Base-by-base conservation (phyloP, 2,888 invertebrate genomes). In the Frankliniella intonsa region DNA sequence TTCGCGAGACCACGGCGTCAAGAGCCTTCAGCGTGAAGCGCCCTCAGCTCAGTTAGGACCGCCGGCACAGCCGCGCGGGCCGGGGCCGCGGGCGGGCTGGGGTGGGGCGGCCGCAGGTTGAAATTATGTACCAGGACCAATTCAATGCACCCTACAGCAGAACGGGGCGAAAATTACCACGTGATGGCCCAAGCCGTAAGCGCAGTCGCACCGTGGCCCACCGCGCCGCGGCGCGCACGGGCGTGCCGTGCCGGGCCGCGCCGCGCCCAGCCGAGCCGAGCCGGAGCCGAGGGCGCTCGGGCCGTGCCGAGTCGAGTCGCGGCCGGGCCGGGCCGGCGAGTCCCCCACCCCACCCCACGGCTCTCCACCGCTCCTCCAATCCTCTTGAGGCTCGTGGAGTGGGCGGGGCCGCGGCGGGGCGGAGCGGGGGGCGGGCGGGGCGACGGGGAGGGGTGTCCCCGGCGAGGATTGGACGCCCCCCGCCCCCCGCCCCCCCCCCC, bases 401-500 rank as follows among this genome's bases (percentile, higher is more conserved):
- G 82, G 83, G 82, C 80, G 62, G 81, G 80, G 82, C 80, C 89
- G 89, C 89, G 90, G 89, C 84, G 85, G 84, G 85, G 84, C 84
- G 85, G 85, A 85, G 84, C 87, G 88, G 86, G 88, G 87, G 87
- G 88, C 87, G 86, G 86, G 85, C 86, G 88, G 88, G 88, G 88
- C 76, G 83, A 84, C 84, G 79, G 85, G 85, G 82, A 86, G 85
- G 87, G 88, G 88, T 86, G 87, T 86, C 90, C 89, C 86, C 86
- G 87, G 89, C 87, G 89, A 85, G 86, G 25, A 88, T 88, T 88
- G 87, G 89, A 85, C 88, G 79, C 88, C 85, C 88, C 80, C 89
- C 88, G 62, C 90, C 91, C 83, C 87, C 87, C 84, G 84, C 88
- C 79, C 80, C 80, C 50, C 79, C 62, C 76, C 81, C 82, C 80